Evolutionary conservation across 2,113 vertebrate species (phyloP).

Genomic region (Bufo bufo): DNA sequence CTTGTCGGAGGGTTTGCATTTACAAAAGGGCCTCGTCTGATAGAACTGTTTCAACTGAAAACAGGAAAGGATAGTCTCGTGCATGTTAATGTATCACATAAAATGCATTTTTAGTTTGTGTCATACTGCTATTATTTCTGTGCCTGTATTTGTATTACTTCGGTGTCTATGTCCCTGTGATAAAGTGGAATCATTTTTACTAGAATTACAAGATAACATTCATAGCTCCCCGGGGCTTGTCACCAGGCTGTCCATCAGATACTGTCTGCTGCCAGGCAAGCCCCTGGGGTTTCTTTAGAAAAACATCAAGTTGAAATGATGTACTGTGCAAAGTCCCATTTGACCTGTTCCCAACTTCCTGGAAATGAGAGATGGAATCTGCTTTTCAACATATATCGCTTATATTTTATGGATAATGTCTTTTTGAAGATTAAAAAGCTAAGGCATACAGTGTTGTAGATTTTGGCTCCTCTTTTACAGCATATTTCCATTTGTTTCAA

Average conservation of each 20-base stretch:
- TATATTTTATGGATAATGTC: slow-evolving; percentile 6
- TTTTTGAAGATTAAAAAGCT: background rate
- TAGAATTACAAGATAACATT: slow-evolving; percentile 15
- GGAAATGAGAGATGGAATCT: slow-evolving; percentile 17
- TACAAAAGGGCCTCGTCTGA: too few relatives aligned
- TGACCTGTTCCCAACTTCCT: background rate
- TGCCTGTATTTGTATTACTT: background rate
- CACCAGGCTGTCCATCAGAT: slow-evolving; percentile 11
- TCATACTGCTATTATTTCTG: background rate
- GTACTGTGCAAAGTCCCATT: slow-evolving; percentile 14
- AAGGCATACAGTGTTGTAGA: background rate
- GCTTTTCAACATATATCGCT: background rate
- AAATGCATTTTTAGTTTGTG: too few relatives aligned
- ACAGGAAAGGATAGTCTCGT: too few relatives aligned
- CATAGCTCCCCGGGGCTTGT: background rate
- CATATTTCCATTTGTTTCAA: background rate
- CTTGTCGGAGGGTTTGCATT: too few relatives aligned
- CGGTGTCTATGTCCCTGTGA: background rate
- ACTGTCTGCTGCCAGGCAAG: background rate
- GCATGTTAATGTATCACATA: too few relatives aligned
- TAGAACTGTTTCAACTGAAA: too few relatives aligned
- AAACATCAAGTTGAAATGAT: slow-evolving; percentile 17
- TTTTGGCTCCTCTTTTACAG: background rate
- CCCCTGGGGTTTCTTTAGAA: slow-evolving; percentile 16
- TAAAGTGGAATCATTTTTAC: background rate